Percentiles rank a stretch among this genome's conserved stretches.
Evolutionary conservation across 2,797 vertebrate species (phyloP).

Genomic region (Macropodus opercularis): DNA sequence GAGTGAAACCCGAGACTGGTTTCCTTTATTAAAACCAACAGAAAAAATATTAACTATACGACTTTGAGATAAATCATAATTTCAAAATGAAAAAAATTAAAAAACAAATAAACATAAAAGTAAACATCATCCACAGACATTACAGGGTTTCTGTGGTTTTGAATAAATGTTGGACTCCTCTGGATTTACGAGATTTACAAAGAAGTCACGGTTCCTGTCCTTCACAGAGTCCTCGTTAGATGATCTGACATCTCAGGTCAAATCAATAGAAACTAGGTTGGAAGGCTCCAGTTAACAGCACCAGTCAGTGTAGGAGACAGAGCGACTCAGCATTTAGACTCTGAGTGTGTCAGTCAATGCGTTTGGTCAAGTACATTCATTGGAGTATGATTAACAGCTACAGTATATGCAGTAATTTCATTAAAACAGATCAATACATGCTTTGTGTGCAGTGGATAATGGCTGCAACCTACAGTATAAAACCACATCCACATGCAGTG

Average conservation of each 20-base stretch:
- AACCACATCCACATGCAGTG: neutral
- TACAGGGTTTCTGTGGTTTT: too few species aligned
- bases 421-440: conserved; percentile 33
- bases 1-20: neutral
- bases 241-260: neutral
- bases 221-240: neutral
- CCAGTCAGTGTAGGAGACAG: conserved; percentile 1
- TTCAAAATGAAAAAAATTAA: too few species aligned
- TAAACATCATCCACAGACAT: too few species aligned
- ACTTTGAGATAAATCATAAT: too few species aligned
- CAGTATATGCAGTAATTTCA: conserved; percentile 30
- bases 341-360: neutral
- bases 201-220: conserved; percentile 5
- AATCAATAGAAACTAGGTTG: conserved; percentile 46
- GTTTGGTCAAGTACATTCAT: neutral
- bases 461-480: conserved; percentile 13
- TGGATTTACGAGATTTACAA: neutral
- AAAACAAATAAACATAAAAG: too few species aligned
- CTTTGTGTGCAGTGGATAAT: conserved; percentile 11
- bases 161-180: too few species aligned
- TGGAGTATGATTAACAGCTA: conserved; percentile 30
- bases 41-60: too few species aligned
- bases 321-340: conserved; percentile 10
- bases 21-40: conserved; percentile 1
- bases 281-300: conserved; percentile 28